Evolutionary conservation across 2,113 vertebrate species (phyloP), one percentile per base, ranked within the genome.

Genomic region (Uropsilus gracilis): DNA sequence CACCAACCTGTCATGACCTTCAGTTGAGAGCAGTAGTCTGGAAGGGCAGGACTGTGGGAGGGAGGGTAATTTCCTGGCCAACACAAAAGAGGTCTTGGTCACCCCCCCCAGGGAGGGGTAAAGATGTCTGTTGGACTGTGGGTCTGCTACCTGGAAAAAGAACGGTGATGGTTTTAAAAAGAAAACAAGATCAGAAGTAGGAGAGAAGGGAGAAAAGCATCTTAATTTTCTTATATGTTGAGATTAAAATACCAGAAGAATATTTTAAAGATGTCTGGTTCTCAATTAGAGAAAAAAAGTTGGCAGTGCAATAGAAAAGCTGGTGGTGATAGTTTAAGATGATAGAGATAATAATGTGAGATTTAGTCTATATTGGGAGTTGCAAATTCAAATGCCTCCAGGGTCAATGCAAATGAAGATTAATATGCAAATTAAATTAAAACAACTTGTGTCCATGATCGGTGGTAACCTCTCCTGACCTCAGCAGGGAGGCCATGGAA

Each of bases 181-280:
- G 10, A 53, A 6, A 76, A 59, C 37, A 11, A 89, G 86, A 82
- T 55, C 44, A 14, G 11, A 94, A 84, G 11, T 61, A 12, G 30
- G 28, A 13, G 11, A 75, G 34, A 85, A 82, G 26, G 48, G 20
- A 94, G 53, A 75, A 64, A 91, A 59, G 18, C 14, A 48, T 77
- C 48, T 90, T 78, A 24, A 83, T 34, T 76, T 76, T 86, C 28
- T 78, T 86, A 20, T 8, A 59, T 42, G 37, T 84, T 80, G 22
- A 94, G 50, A 71, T 80, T 34, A 32, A 81, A 81, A 94, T 34
- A 22, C 8, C 22, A 42, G 90, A 30, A 90, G 73, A 83, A 53
- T 83, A 78, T 61, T 86, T 90, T 69, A 78, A 66, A 82, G 57
- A 73, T 64, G 39, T 82, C 24, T 24, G 71, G 26, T 71, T 89